Conservation (phyloP, 2,113 vertebrate species). For the Ciconia boyciana region DNA sequence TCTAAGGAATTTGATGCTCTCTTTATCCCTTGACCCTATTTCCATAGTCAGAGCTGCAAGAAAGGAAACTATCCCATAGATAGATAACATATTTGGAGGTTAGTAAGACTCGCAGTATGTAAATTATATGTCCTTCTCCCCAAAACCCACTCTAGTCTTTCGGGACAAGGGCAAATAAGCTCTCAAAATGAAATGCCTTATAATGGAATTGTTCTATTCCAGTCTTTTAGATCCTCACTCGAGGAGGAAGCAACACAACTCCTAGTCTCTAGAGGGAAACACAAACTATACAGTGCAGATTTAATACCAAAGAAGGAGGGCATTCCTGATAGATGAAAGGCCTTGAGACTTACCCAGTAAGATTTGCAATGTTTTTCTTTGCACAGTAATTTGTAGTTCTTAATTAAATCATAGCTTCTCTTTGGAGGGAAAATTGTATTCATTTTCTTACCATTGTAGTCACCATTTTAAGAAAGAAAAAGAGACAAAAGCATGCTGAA, state of each 20-base stretch:
- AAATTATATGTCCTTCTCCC: background rate
- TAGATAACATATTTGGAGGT: background rate
- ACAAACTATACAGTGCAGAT: background rate
- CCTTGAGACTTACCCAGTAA: background rate
- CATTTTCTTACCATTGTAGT: background rate
- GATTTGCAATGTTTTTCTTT: background rate
- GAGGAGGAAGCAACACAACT: background rate
- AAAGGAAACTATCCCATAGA: background rate
- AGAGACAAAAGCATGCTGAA: background rate
- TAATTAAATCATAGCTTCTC: constrained; percentile 4
- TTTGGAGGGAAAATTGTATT: background rate
- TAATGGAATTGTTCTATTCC: constrained; percentile 16
- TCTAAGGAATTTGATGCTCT: background rate
- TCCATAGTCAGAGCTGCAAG: background rate
- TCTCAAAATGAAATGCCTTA: constrained; percentile 14
- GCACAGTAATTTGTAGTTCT: background rate
- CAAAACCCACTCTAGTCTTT: background rate
- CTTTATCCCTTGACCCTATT: background rate
- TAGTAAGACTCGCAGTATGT: background rate
- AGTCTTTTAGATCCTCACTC: background rate
- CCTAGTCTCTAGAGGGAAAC: constrained; percentile 4
- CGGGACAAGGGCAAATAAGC: background rate
- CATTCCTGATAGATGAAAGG: background rate
- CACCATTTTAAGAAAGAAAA: background rate
- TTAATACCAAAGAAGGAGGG: constrained; percentile 6